Base-by-base conservation (phyloP, 1,140 invertebrate species). In the Melanaphis sacchari region DNA sequence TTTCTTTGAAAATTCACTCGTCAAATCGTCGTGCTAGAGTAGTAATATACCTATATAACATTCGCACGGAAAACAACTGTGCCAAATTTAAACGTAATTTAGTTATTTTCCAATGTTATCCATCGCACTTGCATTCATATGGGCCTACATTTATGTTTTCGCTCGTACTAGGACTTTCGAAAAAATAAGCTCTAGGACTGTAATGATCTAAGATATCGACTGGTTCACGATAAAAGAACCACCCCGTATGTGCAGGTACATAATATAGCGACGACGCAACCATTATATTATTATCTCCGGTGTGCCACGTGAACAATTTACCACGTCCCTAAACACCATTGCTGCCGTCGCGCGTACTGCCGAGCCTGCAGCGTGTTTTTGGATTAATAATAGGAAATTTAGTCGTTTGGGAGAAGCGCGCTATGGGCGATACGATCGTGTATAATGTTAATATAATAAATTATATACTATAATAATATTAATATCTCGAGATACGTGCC, bases 251-350 rank as follows among this genome's bases (percentile, higher is more conserved):
- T 76, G n/a, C 4, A 18, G 18, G 4, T 31, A 31, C 24, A 54
- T 54, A n/a, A 43, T 49, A 49, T n/a, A 76, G 31, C n/a, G n/a
- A 76, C 31, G 59, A n/a, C 15, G 15, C n/a, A 76, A 76, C 18
- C 59, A 76, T 76, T 76, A 36, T 76, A 76, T 76, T 76, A 76
- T 76, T 76, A 76, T 76, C n/a, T 76, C 59, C 59, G 59, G 59
- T n/a, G 59, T 76, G 59, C n/a, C 59, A 76, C 31, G 59, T n/a
- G 59, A 76, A 76, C 59, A 76, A 76, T 76, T 76, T 76, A 76
- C 15, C 15, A n/a, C 31, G 59, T n/a, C 59, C 59, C 59, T 76
- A 76, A 36, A 76, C 59, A 15, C 59, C n/a, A n/a, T 7, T n/a
- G 11, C 59, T 26, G 8, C 15, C 59, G 9, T 26, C 26, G 8